Conservation (phyloP, 1,140 invertebrate genomes). For the Zaprionus capensis region DNA sequence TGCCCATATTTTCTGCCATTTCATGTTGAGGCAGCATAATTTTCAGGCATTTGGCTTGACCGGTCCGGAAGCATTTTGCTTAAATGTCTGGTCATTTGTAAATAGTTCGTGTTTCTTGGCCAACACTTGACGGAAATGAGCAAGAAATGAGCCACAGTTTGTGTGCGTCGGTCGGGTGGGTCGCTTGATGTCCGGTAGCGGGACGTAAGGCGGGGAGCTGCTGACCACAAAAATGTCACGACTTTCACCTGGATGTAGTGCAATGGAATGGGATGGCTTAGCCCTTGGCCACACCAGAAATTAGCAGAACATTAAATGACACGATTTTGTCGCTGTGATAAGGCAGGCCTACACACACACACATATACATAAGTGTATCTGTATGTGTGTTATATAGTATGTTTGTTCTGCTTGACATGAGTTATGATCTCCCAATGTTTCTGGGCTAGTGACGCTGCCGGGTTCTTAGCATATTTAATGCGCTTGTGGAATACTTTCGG, state of each 20-base stretch:
- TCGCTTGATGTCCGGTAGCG: background rate
- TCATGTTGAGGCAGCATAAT: constrained; percentile 76
- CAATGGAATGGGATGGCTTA: constrained; percentile 9
- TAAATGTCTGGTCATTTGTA: constrained; percentile 82
- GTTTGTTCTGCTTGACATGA: constrained; percentile 66
- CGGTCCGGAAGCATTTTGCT: constrained; percentile 78
- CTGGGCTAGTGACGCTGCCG: constrained; percentile 15
- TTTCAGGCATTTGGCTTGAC: constrained; percentile 71
- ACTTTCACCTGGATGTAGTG: constrained; percentile 66
- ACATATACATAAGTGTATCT: background rate
- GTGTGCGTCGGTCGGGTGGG: constrained; percentile 4
- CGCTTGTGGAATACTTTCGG: constrained; percentile 32
- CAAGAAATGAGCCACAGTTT: constrained; percentile 69
- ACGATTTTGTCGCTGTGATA: constrained; percentile 74
- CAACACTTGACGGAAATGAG: constrained; percentile 80
- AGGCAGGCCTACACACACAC: constrained; percentile 27
- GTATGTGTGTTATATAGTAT: constrained; percentile 19
- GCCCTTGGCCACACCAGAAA: constrained; percentile 55
- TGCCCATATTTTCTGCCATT: constrained; percentile 38
- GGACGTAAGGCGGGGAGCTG: background rate
- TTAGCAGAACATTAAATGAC: constrained; percentile 84
- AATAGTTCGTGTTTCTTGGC: constrained; percentile 75
- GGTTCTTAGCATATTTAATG: constrained; percentile 64
- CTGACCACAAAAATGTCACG: constrained; percentile 70
- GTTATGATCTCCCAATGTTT: constrained; percentile 69